Conservation (phyloP, 2,888 invertebrate species). For the Mystacides longicornis region DNA sequence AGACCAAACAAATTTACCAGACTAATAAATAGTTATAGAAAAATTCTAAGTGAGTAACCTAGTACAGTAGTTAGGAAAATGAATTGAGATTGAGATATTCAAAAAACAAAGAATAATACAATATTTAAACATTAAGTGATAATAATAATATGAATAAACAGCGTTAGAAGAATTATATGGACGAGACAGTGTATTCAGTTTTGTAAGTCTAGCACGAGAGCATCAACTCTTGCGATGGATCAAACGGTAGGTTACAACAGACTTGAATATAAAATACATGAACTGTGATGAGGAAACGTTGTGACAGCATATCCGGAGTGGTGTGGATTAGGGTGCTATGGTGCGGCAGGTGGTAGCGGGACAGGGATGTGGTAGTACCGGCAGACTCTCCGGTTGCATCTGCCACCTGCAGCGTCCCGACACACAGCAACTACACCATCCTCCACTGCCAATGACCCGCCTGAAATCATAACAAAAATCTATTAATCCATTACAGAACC, state of each 20-base stretch:
- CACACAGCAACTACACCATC: constrained; percentile 94
- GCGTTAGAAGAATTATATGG: constrained; percentile 19
- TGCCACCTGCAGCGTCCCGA: constrained; percentile 90
- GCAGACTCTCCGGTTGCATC: constrained; percentile 88
- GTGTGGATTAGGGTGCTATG: constrained; percentile 33
- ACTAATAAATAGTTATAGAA: no score
- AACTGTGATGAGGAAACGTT: not conserved
- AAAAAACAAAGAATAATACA: no score
- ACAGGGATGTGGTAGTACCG: constrained; percentile 97
- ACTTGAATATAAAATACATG: no score
- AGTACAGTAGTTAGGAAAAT: no score
- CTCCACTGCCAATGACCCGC: constrained; percentile 90
- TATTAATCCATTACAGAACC: no score
- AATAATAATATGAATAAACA: constrained; percentile 23
- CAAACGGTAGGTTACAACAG: no score
- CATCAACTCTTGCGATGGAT: no score
- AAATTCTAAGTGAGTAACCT: no score
- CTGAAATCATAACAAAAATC: constrained; percentile 60
- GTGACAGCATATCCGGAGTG: not conserved
- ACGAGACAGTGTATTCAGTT: not conserved
- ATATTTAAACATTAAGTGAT: no score
- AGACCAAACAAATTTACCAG: no score
- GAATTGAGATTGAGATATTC: no score
- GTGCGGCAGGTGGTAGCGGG: constrained; percentile 72
- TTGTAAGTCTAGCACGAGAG: no score